Evolutionary conservation across 23 tunicate species (phyloP).

Genomic region (Ciona savignyi): DNA sequence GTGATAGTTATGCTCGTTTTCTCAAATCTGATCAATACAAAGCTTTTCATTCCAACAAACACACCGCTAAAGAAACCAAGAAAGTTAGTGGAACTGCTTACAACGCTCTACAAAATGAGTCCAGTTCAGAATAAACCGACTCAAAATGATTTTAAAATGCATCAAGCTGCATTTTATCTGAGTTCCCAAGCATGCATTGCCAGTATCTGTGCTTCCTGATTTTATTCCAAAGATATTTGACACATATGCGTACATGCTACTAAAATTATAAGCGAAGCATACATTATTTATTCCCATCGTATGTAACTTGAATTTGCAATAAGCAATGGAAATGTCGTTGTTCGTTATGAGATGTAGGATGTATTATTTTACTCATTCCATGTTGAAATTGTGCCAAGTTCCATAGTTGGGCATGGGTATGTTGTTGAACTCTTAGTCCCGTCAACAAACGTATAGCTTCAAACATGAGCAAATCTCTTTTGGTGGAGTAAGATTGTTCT

Average conservation of each 20-base stretch:
- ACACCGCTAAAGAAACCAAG: not conserved
- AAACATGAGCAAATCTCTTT: not conserved
- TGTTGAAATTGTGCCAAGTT: not conserved
- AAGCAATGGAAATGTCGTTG: not conserved
- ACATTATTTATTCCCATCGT: not conserved
- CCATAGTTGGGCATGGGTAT: not conserved
- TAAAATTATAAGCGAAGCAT: not conserved
- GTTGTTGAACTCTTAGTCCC: not conserved
- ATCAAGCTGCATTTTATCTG: too few species aligned
- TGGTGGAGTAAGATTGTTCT: not conserved
- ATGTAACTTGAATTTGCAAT: not conserved
- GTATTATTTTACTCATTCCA: not conserved
- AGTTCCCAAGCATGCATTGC: too few species aligned
- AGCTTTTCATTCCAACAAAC: conserved; percentile 8
- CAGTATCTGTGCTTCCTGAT: not conserved
- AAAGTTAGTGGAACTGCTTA: conserved; percentile 2
- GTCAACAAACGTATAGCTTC: not conserved
- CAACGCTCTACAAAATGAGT: conserved; percentile 26
- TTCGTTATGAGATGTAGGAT: not conserved
- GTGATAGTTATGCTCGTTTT: conserved; percentile 89
- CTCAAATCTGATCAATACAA: conserved; percentile 87
- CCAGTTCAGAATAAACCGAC: conserved; percentile 11
- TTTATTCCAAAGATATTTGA: not conserved
- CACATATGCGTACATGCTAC: not conserved
- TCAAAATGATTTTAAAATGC: too few species aligned